These are phyloP conservation scores for Limnodromus scolopaceus DNA, from an alignment of 2,797 vertebrate genomes.

Conservation along the genomic window DNA sequence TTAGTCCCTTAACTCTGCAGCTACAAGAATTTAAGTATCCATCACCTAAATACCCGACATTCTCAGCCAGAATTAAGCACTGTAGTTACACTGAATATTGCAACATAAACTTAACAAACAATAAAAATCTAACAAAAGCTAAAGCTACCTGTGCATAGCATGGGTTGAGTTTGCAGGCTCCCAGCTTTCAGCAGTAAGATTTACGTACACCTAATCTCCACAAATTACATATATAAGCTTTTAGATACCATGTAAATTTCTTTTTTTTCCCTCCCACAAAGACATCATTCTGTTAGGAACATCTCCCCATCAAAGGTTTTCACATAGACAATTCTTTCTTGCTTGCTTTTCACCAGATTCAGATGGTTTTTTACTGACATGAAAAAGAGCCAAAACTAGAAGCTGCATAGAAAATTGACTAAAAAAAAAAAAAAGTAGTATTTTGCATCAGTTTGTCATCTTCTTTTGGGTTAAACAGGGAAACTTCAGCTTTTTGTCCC, in stretches of 20 bases:
- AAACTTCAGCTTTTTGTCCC: background rate
- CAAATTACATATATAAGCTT: background rate
- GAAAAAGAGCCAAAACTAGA: background rate
- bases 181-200: background rate
- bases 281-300: background rate
- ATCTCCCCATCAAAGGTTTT: background rate
- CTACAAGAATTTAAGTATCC: background rate
- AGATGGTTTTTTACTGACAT: background rate
- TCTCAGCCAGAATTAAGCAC: background rate
- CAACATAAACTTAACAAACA: background rate
- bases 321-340: background rate
- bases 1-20: background rate
- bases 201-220: background rate
- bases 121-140: background rate
- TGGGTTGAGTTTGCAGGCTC: background rate
- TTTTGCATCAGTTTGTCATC: background rate
- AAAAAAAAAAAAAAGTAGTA: background rate
- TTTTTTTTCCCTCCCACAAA: accelerated
- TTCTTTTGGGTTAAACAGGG: background rate
- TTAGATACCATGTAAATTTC: background rate
- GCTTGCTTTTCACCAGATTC: background rate
- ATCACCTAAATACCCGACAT: background rate
- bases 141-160: background rate
- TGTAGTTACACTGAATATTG: background rate
- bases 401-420: background rate